Evolutionary conservation across 2,888 invertebrate genomes (phyloP).

Genomic region (Eretmocerus hayati): DNA sequence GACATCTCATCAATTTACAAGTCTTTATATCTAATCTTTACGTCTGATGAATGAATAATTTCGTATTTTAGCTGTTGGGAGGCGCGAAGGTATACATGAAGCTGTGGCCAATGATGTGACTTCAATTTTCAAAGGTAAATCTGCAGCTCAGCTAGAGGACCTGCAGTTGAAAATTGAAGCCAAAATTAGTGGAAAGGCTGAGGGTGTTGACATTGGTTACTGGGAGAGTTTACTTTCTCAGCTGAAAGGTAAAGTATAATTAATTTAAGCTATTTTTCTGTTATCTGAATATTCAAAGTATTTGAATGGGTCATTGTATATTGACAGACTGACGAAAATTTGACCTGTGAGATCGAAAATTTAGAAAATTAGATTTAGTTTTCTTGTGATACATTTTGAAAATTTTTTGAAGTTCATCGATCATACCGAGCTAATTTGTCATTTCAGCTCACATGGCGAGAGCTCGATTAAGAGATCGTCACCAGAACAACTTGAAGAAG

Average conservation of each 20-base stretch:
- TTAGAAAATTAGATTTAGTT: too few species aligned
- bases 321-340: too few species aligned
- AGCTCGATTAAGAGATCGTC: constrained; percentile 83
- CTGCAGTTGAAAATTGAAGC: constrained; percentile 78
- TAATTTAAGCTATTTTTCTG: too few species aligned
- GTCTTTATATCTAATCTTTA: too few species aligned
- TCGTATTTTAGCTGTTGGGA: constrained; percentile 46
- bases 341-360: too few species aligned
- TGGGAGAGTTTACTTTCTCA: constrained; percentile 97
- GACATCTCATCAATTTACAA: too few species aligned
- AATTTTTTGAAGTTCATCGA: too few species aligned
- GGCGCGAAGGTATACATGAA: constrained; percentile 79
- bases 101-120: constrained; percentile 87
- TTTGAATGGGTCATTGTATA: too few species aligned
- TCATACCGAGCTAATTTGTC: too few species aligned
- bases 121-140: constrained; percentile 87
- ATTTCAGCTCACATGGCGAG: constrained; percentile 81
- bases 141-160: constrained; percentile 74
- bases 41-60: not conserved
- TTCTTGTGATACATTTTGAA: too few species aligned
- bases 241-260: constrained; percentile 59
- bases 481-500: constrained; percentile 80
- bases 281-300: too few species aligned
- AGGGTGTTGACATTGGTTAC: constrained; percentile 92
- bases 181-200: constrained; percentile 76